Evolutionary conservation across 2,113 vertebrate species (phyloP).

Genomic region (Otocyon megalotis): DNA sequence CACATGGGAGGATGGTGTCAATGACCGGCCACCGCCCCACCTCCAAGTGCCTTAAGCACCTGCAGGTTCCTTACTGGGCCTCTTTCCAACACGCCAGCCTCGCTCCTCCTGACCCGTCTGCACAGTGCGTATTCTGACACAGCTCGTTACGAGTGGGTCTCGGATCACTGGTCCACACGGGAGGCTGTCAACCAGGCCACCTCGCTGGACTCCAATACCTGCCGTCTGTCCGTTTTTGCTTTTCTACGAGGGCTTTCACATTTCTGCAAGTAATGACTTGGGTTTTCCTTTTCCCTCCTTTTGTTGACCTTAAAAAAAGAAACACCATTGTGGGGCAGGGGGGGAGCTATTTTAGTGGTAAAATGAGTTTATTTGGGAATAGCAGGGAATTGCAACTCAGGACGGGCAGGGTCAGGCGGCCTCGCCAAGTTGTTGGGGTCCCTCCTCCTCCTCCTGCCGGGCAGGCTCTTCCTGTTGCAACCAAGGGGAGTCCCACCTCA

Average conservation of each 20-base stretch:
- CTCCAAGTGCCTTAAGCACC: fast-evolving
- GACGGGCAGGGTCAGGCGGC: neutral
- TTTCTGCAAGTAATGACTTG: neutral
- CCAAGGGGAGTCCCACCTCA: neutral
- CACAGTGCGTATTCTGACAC: neutral
- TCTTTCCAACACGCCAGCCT: fast-evolving
- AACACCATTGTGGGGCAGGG: neutral
- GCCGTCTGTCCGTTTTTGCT: neutral
- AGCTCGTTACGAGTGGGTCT: neutral
- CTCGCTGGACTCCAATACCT: neutral
- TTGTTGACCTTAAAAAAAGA: neutral
- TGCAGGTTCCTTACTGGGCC: fast-evolving
- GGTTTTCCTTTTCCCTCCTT: neutral
- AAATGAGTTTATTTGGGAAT: neutral
- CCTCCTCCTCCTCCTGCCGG: neutral
- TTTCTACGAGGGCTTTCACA: neutral
- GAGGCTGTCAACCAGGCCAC: neutral
- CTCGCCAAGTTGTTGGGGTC: too few species aligned
- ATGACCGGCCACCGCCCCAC: neutral
- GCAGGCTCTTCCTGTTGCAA: neutral
- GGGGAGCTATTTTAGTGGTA: neutral
- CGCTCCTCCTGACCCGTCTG: fast-evolving
- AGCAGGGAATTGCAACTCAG: neutral
- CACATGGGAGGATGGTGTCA: fast-evolving
- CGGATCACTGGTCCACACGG: neutral